Conservation (phyloP, 2,888 invertebrate species). For the Matsumyia berberina region DNA sequence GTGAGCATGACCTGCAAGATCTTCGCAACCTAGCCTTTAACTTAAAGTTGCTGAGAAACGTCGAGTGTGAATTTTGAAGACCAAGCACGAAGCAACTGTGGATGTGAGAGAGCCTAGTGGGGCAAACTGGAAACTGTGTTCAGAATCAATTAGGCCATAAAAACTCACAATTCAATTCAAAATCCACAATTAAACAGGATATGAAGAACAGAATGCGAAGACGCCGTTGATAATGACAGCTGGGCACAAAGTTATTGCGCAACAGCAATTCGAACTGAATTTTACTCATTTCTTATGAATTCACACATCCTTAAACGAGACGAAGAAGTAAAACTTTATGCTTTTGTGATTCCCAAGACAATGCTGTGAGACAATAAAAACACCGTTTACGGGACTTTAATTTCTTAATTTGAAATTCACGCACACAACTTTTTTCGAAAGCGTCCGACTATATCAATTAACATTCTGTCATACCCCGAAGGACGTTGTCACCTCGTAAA, state of each 20-base stretch:
- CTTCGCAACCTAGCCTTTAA: too few species aligned
- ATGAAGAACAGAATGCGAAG: too few species aligned
- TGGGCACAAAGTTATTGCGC: not conserved
- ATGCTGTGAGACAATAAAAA: conserved; percentile 12
- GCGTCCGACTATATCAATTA: conserved; percentile 19
- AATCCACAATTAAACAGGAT: too few species aligned
- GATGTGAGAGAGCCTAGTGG: too few species aligned
- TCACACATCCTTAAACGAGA: not conserved
- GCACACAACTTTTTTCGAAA: not conserved
- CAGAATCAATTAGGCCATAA: too few species aligned
- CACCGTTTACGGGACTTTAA: conserved; percentile 10
- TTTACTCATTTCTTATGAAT: not conserved
- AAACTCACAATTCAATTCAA: too few species aligned
- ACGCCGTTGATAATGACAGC: not conserved
- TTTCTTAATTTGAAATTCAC: conserved; percentile 21
- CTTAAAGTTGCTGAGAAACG: too few species aligned
- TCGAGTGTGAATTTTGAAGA: too few species aligned
- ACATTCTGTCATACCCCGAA: conserved; percentile 19
- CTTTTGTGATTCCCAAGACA: conserved; percentile 1
- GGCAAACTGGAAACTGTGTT: too few species aligned
- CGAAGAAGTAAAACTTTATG: not conserved
- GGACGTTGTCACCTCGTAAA: conserved; percentile 43
- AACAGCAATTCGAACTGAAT: not conserved
- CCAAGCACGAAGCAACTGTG: too few species aligned
- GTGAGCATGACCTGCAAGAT: too few species aligned